phyloP scores from a whole-genome alignment of 1,140 invertebrate genomes.

The Tenebrio molitor region DNA sequence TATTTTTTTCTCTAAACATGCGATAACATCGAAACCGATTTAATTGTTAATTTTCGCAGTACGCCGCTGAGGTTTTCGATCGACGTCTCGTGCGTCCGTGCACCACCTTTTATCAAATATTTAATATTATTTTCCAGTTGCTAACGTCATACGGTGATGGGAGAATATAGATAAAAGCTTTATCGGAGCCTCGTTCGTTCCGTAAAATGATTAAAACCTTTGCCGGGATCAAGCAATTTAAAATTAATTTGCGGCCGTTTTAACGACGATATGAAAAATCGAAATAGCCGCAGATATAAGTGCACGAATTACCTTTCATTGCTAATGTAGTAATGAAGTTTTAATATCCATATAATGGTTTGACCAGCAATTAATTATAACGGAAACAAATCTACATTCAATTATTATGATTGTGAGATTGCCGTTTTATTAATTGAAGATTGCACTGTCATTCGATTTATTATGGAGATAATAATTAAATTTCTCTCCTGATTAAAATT shows the following conservation, averaged over 20 bases:
- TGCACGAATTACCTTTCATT: conserved; percentile 45
- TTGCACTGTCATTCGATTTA: conserved; percentile 21
- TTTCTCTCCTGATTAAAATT: background rate
- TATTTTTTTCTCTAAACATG: background rate
- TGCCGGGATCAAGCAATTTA: conserved; percentile 23
- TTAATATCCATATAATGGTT: conserved; percentile 45
- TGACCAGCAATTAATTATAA: conserved; percentile 33
- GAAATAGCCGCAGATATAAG: conserved; percentile 33
- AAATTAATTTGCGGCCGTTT: conserved; percentile 40
- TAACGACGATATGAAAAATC: conserved; percentile 38
- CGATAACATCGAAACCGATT: background rate
- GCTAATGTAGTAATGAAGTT: conserved; percentile 44
- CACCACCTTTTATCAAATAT: conserved; percentile 17
- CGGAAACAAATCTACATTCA: conserved; percentile 22
- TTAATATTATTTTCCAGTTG: conserved; percentile 31
- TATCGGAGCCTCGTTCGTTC: background rate
- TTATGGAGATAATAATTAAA: conserved; percentile 2
- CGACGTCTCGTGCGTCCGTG: conserved; percentile 29
- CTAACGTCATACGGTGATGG: conserved; percentile 7
- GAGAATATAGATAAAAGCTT: conserved; percentile 21
- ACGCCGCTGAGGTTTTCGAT: background rate
- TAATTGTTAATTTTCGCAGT: background rate
- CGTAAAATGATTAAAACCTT: conserved; percentile 32
- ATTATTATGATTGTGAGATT: conserved; percentile 36
- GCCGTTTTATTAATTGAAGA: conserved; percentile 7